Conservation (phyloP, 1,140 invertebrate genomes). For the Penaeus indicus region DNA sequence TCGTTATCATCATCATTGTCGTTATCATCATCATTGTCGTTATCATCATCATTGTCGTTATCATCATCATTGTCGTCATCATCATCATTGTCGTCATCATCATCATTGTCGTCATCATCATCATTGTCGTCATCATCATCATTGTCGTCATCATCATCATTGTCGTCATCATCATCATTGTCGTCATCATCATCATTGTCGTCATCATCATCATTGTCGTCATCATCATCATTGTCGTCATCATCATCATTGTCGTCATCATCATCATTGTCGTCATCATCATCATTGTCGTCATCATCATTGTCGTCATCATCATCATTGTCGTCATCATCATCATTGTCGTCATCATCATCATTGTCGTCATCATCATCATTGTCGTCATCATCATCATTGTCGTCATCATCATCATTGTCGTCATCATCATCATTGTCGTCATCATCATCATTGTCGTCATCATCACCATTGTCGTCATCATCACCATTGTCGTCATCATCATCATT, state of each 20-base stretch:
- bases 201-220: constrained; percentile 14
- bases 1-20: constrained; percentile 14
- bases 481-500: constrained; percentile 14
- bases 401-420: constrained; percentile 6
- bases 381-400: constrained; percentile 13
- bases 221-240: background rate
- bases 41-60: constrained; percentile 14
- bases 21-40: constrained; percentile 13
- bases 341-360: background rate
- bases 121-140: constrained; percentile 14
- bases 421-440: constrained; percentile 12
- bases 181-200: constrained; percentile 14
- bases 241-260: constrained; percentile 5
- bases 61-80: constrained; percentile 14
- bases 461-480: constrained; percentile 5
- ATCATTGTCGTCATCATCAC: constrained; percentile 14
- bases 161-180: constrained; percentile 13
- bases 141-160: constrained; percentile 13
- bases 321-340: background rate
- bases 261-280: constrained; percentile 14
- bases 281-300: constrained; percentile 5
- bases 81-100: constrained; percentile 14
- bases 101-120: constrained; percentile 14
- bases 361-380: constrained; percentile 4
- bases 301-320: constrained; percentile 14